Base-by-base conservation (phyloP, 2,797 vertebrate genomes). In the Clarias pachynema region DNA sequence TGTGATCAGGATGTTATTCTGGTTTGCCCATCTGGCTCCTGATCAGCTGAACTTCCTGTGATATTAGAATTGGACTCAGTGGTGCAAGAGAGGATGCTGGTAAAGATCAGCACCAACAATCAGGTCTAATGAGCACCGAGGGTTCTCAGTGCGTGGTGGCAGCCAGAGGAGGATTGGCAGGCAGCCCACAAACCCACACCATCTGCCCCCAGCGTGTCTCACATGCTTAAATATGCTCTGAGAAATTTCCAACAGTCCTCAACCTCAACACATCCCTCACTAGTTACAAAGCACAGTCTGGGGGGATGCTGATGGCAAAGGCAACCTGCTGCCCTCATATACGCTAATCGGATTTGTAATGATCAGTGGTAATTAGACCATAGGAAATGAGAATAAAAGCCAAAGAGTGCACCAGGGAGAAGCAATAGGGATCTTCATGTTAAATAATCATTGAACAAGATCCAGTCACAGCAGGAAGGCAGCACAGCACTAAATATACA, bases 91-190 rank as follows among this genome's bases (percentile, higher is more conserved):
- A 83, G 74, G 60, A 84, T 59, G 49, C 44, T 24, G 74, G 53
- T 26, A n/a, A 57, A 37, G 83, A 74, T 83, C 78, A 84, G 74
- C 79, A 86, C 78, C 83, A 77, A 59, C 59, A 80, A 65, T 60
- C 63, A 56, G 75, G 40, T 62, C 69, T 87, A 90, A 87, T 89
- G 88, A 86, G 80, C 82, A 83, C 40, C 34, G 34, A 87, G 56
- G 79, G 34, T 77, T 66, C 12, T 24, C 72, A 44, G 75, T 78
- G 75, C 82, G 81, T 31, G 73, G 73, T 85, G 84, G 79, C 84
- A 88, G 84, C 74, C 82, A 83, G 86, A 86, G 85, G 70, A 78
- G 9, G 62, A 74, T 84, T 88, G 84, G 87, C 66, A 59, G 24
- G 74, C 63, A 31, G 72, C 84, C 84, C 63, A 66, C 81, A n/a